Evolutionary conservation across 2,113 vertebrate species (phyloP), one percentile per base, ranked within the genome.

Genomic region (Brachionichthys hirsutus): DNA sequence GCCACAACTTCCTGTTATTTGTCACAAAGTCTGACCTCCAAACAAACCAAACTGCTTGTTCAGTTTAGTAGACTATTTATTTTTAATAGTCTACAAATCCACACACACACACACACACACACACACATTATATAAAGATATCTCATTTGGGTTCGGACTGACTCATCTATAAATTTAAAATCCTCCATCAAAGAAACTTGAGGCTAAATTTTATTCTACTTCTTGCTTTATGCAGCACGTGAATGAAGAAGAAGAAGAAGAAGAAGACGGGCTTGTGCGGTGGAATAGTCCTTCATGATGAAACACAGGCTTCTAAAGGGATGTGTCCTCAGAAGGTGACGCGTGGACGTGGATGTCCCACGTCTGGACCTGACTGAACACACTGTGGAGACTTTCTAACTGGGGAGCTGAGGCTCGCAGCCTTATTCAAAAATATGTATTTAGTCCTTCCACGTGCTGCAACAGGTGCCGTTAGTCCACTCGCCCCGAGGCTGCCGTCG

Each of bases 261-360:
- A 50, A 30, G 14, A 11, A 60, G 51, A 57, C 11, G 40, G 53
- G 42, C 24, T 36, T 45, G 58, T 48, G 42, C 20, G 30, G 9
- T 51, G 40, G 52, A 55, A 57, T 16, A 55, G 48, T 65, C 62
- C 41, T 68, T 41, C 50, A 36, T 41, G 55, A 59, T 50, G 45
- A 60, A 67, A 55, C 54, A 4, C 54, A 4, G 22, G 60, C 64
- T 63, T 19, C 12, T 45, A 62, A 54, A 73, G 58, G 65, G 10
- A 49, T 10, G 41, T 18, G 49, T 75, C 70, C 77, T 59, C 46
- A 70, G 70, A 78, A 80, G 74, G 76, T 52, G 67, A 81, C 77
- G 73, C 49, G 51, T 56, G 62, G 59, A 78, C 64, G 77, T 85
- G 81, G 82, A 78, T 84, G 73, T 79, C 74, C 66, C 70, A 85